Percentiles rank a stretch among this genome's conserved stretches.
These are phyloP conservation scores for Daktulosphaira vitifoliae DNA, from an alignment of 1,140 invertebrate species.

Conservation along the genomic window DNA sequence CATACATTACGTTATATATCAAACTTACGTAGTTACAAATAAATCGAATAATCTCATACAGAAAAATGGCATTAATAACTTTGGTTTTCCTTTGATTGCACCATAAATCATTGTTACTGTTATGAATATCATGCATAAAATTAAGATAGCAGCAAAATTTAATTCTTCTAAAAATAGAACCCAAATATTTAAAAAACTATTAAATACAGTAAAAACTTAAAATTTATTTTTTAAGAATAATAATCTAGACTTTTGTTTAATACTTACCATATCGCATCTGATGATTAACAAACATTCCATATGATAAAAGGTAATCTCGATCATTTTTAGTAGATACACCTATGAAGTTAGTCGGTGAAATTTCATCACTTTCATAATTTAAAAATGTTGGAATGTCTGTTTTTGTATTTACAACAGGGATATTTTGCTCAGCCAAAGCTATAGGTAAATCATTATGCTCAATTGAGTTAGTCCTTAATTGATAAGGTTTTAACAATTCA, in stretches of 20 bases:
- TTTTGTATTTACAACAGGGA: not conserved
- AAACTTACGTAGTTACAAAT: conserved; percentile 66
- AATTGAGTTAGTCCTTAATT: not conserved
- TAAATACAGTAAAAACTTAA: not conserved
- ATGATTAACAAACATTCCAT: conserved; percentile 8
- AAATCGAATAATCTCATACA: conserved; percentile 82
- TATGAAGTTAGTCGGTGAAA: not conserved
- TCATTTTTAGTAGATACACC: not conserved
- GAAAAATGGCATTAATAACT: conserved; percentile 77
- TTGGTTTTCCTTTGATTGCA: conserved; percentile 66
- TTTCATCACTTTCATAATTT: conserved; percentile 44
- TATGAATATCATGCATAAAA: conserved; percentile 67
- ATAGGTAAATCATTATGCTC: conserved; percentile 11
- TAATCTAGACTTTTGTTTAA: no score
- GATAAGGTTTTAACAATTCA: conserved; percentile 45
- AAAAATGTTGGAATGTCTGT: conserved; percentile 31
- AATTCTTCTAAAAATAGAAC: conserved; percentile 49
- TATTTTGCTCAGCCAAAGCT: conserved; percentile 22
- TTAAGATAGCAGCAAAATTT: conserved; percentile 66
- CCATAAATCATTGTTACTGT: conserved; percentile 75
- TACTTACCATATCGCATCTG: not conserved
- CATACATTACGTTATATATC: not conserved
- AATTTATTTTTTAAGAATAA: not conserved
- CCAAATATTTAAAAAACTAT: not conserved
- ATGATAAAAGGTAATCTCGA: not conserved